Percentiles rank a stretch among this genome's conserved stretches.
Conservation (phyloP, 2,888 invertebrate species). For the Sesamia inferens region DNA sequence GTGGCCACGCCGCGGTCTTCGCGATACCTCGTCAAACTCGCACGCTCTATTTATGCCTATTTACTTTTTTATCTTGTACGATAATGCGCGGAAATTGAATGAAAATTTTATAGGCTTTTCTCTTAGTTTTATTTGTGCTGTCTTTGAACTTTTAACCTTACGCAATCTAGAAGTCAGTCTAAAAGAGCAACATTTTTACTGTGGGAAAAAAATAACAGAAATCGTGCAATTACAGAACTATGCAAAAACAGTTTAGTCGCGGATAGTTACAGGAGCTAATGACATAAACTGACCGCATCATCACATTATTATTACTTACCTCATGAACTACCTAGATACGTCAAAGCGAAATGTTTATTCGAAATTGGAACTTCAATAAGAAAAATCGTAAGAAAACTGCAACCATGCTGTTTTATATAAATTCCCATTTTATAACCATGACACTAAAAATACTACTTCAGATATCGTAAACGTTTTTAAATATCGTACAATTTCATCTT, state of each 20-base stretch:
- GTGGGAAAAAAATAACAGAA: background rate
- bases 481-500: background rate
- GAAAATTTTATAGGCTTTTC: conserved; percentile 24
- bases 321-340: background rate
- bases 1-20: conserved; percentile 79
- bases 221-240: conserved; percentile 14
- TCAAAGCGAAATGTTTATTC: background rate
- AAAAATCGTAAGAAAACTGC: background rate
- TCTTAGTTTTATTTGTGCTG: conserved; percentile 13
- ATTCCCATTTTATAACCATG: conserved; percentile 12
- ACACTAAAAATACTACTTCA: background rate
- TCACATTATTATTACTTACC: background rate
- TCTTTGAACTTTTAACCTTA: background rate
- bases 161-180: background rate
- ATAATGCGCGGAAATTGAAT: conserved; percentile 58
- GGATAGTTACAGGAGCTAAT: conserved; percentile 4
- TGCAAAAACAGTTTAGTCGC: conserved; percentile 22
- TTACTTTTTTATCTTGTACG: conserved; percentile 69
- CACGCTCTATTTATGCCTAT: conserved; percentile 85
- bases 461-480: background rate
- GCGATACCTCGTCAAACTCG: conserved; percentile 81
- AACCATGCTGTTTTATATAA: conserved; percentile 7
- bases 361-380: background rate
- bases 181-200: background rate
- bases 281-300: conserved; percentile 7